Percentiles rank a stretch among this genome's conserved stretches.
Conservation (phyloP, 53 echinoderm and acorn worm species). For the Paracentrotus lividus region DNA sequence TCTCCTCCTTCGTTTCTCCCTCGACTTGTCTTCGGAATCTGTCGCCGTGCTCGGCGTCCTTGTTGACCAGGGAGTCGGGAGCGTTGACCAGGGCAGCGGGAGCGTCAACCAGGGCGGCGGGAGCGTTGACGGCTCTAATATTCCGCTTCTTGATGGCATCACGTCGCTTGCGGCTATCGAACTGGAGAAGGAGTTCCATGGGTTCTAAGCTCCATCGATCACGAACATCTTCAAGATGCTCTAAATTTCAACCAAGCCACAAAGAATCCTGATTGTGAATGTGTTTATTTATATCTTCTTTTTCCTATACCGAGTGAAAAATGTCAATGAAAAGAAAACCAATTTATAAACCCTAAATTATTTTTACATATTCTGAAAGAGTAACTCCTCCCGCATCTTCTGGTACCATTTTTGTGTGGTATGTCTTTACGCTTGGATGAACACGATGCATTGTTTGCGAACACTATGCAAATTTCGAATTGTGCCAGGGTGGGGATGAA, state of each 20-base stretch:
- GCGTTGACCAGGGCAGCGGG: not conserved
- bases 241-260: slow-evolving; percentile 15
- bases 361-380: too few species aligned
- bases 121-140: not conserved
- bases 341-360: too few species aligned
- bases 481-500: too few species aligned
- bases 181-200: slow-evolving; percentile 59
- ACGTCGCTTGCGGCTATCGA: slow-evolving; percentile 53
- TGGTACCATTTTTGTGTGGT: too few species aligned
- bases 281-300: too few species aligned
- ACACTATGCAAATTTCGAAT: too few species aligned
- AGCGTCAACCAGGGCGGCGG: not conserved
- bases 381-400: too few species aligned
- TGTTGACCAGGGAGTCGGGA: not conserved
- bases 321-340: too few species aligned
- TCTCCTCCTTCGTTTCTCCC: not conserved
- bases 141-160: slow-evolving; percentile 52
- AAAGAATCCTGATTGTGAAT: too few species aligned
- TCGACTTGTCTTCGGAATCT: slow-evolving; percentile 8
- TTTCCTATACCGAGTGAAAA: too few species aligned
- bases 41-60: not conserved
- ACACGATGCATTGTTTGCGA: too few species aligned
- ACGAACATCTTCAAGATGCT: slow-evolving; percentile 21
- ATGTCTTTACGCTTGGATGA: too few species aligned
- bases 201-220: slow-evolving; percentile 30